These are phyloP conservation scores for Cheilinus undulatus DNA, from an alignment of 2,113 vertebrate species.

Conservation along the genomic window DNA sequence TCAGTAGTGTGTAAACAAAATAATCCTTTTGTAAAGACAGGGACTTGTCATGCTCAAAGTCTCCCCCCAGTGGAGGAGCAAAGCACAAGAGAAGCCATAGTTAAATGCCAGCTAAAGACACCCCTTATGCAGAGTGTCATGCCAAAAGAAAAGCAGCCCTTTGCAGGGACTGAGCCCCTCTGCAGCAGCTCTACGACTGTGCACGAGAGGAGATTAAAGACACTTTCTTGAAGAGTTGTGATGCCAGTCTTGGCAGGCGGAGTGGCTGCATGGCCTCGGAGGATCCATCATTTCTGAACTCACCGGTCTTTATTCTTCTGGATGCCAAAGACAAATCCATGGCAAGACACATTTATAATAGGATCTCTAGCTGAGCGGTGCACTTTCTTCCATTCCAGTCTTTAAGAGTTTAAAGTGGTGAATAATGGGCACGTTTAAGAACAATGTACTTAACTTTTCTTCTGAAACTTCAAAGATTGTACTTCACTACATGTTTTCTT, in stretches of 20 bases:
- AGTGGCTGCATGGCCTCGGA: constrained; percentile 25
- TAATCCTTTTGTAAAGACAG: constrained; percentile 14
- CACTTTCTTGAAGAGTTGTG: constrained; percentile 8
- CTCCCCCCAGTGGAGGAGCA: constrained; percentile 65
- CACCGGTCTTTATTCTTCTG: constrained; percentile 25
- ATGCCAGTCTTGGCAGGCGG: constrained; percentile 32
- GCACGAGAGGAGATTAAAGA: constrained; percentile 34
- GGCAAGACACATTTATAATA: constrained; percentile 23
- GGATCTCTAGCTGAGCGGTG: constrained; percentile 8
- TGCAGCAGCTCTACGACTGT: neutral
- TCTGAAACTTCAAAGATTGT: neutral
- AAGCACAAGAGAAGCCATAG: neutral
- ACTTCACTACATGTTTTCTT: neutral
- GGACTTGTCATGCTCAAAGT: constrained; percentile 28
- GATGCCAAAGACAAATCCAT: constrained; percentile 16
- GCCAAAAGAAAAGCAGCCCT: neutral
- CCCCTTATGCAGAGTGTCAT: neutral
- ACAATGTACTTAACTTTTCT: neutral
- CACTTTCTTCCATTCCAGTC: neutral
- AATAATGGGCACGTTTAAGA: constrained; percentile 2
- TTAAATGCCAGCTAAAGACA: neutral
- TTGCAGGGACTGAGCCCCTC: neutral
- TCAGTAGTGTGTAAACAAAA: constrained; percentile 40
- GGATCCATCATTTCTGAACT: constrained; percentile 34
- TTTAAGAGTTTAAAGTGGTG: neutral